Conservation (phyloP, 2,797 vertebrate species). For the Eulemur coronatus region DNA sequence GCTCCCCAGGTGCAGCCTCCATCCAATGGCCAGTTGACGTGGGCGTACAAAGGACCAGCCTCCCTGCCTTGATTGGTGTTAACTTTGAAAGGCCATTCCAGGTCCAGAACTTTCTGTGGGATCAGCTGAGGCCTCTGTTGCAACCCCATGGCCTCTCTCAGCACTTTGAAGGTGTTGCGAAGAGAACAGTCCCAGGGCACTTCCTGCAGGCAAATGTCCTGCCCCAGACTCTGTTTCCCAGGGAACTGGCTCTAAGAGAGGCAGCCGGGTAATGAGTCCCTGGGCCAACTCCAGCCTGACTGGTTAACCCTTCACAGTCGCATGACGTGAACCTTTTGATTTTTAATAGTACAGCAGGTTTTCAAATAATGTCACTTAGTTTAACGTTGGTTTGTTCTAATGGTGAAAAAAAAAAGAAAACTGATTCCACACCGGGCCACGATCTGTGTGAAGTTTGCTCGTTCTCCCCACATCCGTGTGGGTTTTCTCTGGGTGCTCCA, state of each 20-base stretch:
- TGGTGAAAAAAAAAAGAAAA: not conserved
- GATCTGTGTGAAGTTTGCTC: not conserved
- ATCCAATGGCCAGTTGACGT: not conserved
- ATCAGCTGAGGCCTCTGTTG: not conserved
- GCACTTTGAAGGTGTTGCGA: not conserved
- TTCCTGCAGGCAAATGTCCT: not conserved
- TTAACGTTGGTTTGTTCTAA: not conserved
- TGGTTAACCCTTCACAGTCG: not conserved
- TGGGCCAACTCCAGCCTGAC: not conserved
- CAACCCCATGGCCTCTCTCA: not conserved
- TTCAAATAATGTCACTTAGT: not conserved
- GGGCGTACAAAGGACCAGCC: not conserved
- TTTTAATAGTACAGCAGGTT: not conserved
- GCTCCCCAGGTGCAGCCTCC: not conserved
- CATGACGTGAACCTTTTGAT: not conserved
- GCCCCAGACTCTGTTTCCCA: not conserved
- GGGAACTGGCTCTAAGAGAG: not conserved
- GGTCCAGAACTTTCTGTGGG: not conserved
- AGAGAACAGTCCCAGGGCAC: not conserved
- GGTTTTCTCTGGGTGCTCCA: not conserved
- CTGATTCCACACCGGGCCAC: accelerated
- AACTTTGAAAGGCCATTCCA: not conserved
- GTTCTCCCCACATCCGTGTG: not conserved
- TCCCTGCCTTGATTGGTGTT: not conserved
- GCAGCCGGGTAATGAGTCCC: not conserved